Conservation (phyloP, 2,113 vertebrate genomes). For the Bolborhynchus lineola region DNA sequence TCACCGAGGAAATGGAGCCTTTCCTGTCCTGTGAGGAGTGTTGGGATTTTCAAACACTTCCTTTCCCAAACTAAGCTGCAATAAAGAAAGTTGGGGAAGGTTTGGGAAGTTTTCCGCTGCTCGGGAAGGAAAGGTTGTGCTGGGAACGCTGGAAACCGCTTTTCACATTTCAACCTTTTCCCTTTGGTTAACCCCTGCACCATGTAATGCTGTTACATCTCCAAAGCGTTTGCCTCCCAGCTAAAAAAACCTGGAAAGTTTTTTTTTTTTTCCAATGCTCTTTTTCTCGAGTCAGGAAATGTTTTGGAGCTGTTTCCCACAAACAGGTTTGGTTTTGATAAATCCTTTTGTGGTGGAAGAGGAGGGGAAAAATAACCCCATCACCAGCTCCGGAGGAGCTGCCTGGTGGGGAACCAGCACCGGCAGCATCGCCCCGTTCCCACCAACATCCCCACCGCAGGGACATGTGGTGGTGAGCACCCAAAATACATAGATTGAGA, state of each 20-base stretch:
- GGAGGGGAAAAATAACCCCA: not conserved
- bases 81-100: conserved; percentile 13
- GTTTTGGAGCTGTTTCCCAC: conserved; percentile 22
- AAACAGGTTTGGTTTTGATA: conserved; percentile 30
- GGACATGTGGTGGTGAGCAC: not conserved
- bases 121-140: not conserved
- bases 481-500: not conserved
- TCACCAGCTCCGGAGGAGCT: not conserved
- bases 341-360: not conserved
- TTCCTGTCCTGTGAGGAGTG: conserved; percentile 31
- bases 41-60: conserved; percentile 24
- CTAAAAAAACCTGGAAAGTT: not conserved
- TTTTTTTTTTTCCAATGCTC: not conserved
- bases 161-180: not conserved
- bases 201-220: not conserved
- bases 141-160: not conserved
- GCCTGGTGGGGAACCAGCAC: not conserved
- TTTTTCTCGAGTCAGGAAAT: conserved; percentile 33
- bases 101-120: conserved; percentile 1
- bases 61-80: conserved; percentile 46
- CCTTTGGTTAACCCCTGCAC: not conserved
- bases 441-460: not conserved
- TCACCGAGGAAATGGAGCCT: not conserved
- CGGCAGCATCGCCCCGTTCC: fast-evolving
- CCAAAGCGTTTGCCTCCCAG: not conserved